Percentiles rank a stretch among this genome's conserved stretches.
Evolutionary conservation across 35 echinoderm and acorn worm species (phyloP).

Genomic region (Hemicentrotus pulcherrimus): DNA sequence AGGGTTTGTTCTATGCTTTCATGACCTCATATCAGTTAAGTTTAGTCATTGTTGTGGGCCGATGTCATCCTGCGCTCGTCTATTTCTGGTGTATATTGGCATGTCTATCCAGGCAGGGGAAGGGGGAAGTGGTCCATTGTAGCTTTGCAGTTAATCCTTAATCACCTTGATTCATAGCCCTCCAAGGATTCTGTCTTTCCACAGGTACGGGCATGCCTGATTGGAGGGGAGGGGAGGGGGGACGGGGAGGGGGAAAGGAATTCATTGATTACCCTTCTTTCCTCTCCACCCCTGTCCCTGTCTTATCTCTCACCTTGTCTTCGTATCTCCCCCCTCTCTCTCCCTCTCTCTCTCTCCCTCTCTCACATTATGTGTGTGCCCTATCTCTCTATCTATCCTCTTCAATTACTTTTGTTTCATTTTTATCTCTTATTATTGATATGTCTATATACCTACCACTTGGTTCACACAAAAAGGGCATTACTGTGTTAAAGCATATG

Average conservation of each 20-base stretch:
- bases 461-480: too few relatives aligned
- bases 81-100: conserved; percentile 32
- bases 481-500: too few relatives aligned
- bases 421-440: not conserved
- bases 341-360: not conserved
- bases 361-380: not conserved
- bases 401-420: not conserved
- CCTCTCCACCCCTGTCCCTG: not conserved
- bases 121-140: conserved; percentile 53
- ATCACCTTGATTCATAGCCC: conserved; percentile 40
- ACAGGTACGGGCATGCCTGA: not conserved
- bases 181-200: conserved; percentile 44
- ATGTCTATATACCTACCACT: too few relatives aligned
- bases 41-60: conserved; percentile 36
- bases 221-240: not conserved
- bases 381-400: not conserved
- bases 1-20: not conserved
- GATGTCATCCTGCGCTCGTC: not conserved
- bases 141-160: conserved; percentile 46
- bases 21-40: not conserved
- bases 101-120: conserved; percentile 20
- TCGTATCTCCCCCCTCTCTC: not conserved
- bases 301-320: not conserved
- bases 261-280: not conserved
- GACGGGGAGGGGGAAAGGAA: not conserved